Evolutionary conservation across 2,888 invertebrate species (phyloP).

Genomic region (Drosophila infuscata): DNA sequence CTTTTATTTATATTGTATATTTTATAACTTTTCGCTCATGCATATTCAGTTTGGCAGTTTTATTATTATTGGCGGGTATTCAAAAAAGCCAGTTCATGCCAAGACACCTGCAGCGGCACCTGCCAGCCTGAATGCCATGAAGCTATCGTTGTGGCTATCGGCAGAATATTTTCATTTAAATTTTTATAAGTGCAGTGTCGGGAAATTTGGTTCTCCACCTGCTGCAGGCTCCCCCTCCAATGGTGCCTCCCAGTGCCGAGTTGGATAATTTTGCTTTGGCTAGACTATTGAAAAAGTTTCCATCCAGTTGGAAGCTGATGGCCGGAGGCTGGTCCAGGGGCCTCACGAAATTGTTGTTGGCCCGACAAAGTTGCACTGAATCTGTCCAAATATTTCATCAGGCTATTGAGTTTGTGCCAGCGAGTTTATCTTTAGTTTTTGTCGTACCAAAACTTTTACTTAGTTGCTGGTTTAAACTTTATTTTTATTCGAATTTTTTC

Average conservation of each 20-base stretch:
- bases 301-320: slow-evolving; percentile 35
- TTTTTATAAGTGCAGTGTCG: slow-evolving; percentile 54
- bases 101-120: slow-evolving; percentile 48
- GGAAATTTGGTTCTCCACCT: slow-evolving; percentile 51
- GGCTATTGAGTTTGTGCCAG: slow-evolving; percentile 68
- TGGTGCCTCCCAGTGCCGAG: slow-evolving; percentile 13
- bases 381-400: slow-evolving; percentile 73
- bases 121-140: slow-evolving; percentile 35
- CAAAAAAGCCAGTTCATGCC: slow-evolving; percentile 55
- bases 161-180: slow-evolving; percentile 72
- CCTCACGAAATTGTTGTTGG: slow-evolving; percentile 48
- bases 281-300: slow-evolving; percentile 77
- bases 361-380: slow-evolving; percentile 69
- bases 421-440: slow-evolving; percentile 68
- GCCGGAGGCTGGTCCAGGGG: slow-evolving; percentile 19
- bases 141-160: slow-evolving; percentile 57
- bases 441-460: slow-evolving; percentile 62
- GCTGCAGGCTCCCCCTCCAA: slow-evolving; percentile 8
- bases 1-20: slow-evolving; percentile 78
- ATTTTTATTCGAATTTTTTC: slow-evolving; percentile 26
- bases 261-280: slow-evolving; percentile 64
- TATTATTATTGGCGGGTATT: slow-evolving; percentile 76
- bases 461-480: slow-evolving; percentile 24
- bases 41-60: slow-evolving; percentile 75
- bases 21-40: slow-evolving; percentile 75